These are phyloP conservation scores for Prionace glauca DNA, from an alignment of 2,797 vertebrate species.

Conservation along the genomic window DNA sequence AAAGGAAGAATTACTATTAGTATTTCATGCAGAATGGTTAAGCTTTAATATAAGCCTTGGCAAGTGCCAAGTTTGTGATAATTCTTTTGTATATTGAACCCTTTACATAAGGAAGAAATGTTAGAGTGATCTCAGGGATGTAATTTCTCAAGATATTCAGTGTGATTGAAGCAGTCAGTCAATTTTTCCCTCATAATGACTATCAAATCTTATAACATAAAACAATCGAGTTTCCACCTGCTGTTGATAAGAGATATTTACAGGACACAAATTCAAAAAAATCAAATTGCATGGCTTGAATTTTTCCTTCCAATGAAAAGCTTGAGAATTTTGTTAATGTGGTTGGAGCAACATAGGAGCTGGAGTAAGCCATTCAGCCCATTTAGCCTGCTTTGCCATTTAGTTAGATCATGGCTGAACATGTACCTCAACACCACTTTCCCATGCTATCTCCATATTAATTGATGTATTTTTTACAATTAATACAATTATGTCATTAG, in stretches of 20 bases:
- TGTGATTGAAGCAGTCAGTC: not conserved
- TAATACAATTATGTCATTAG: too few species aligned
- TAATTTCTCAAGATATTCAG: not conserved
- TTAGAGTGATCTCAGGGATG: constrained; percentile 17
- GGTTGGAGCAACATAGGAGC: not conserved
- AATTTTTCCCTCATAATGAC: not conserved
- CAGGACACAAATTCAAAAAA: not conserved
- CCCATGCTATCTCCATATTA: too few species aligned
- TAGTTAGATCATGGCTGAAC: too few species aligned
- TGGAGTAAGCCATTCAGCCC: too few species aligned
- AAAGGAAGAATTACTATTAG: constrained; percentile 44
- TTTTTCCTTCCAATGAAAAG: not conserved
- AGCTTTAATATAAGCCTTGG: constrained; percentile 34
- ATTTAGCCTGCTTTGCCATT: too few species aligned
- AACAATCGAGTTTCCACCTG: not conserved
- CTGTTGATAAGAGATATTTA: not conserved
- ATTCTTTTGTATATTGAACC: constrained; percentile 37
- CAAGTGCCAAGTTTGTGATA: not conserved
- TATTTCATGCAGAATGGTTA: constrained; percentile 62
- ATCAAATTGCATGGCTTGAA: not conserved
- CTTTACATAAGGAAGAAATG: constrained; percentile 41
- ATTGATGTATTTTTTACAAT: too few species aligned
- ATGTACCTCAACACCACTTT: too few species aligned
- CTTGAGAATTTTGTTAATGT: not conserved
- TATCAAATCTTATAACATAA: not conserved